Percentiles rank a stretch among this genome's conserved stretches.
Conservation (phyloP, 2,888 invertebrate genomes). For the Leptopilina drosophilae region DNA sequence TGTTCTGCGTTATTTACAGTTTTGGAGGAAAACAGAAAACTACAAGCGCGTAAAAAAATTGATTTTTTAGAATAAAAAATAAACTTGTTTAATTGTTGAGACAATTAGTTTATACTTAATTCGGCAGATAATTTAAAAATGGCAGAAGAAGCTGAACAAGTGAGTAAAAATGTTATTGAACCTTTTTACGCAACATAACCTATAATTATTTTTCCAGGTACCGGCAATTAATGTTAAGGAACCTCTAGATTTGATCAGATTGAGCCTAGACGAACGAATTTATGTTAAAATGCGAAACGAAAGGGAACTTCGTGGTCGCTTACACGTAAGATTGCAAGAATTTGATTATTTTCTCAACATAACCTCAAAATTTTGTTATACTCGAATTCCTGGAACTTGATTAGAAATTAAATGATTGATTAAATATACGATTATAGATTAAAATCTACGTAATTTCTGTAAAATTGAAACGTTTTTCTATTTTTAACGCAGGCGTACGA, state of each 20-base stretch:
- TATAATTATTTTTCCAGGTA: slow-evolving; percentile 78
- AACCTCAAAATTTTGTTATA: slow-evolving; percentile 5
- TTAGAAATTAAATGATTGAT: too few relatives aligned
- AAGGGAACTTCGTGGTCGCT: slow-evolving; percentile 94
- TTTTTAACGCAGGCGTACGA: slow-evolving; percentile 91
- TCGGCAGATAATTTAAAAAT: slow-evolving; percentile 55
- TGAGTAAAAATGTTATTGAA: slow-evolving; percentile 48
- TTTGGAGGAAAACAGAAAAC: neutral
- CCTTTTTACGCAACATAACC: neutral
- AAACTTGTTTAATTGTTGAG: neutral
- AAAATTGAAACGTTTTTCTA: neutral
- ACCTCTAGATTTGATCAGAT: slow-evolving; percentile 95
- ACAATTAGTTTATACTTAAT: neutral
- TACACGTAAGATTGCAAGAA: slow-evolving; percentile 86
- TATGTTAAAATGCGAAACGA: slow-evolving; percentile 99
- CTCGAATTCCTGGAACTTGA: too few relatives aligned
- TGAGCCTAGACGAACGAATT: slow-evolving; percentile 98
- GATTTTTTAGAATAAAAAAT: neutral
- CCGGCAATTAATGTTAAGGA: slow-evolving; percentile 97
- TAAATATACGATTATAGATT: too few relatives aligned
- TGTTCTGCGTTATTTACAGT: neutral
- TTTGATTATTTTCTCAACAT: slow-evolving; percentile 3
- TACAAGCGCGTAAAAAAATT: neutral
- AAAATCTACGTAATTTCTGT: too few relatives aligned
- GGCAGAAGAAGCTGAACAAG: slow-evolving; percentile 73